phyloP scores from a whole-genome alignment of 2,888 invertebrate genomes.

The Rotaria sp. region DNA sequence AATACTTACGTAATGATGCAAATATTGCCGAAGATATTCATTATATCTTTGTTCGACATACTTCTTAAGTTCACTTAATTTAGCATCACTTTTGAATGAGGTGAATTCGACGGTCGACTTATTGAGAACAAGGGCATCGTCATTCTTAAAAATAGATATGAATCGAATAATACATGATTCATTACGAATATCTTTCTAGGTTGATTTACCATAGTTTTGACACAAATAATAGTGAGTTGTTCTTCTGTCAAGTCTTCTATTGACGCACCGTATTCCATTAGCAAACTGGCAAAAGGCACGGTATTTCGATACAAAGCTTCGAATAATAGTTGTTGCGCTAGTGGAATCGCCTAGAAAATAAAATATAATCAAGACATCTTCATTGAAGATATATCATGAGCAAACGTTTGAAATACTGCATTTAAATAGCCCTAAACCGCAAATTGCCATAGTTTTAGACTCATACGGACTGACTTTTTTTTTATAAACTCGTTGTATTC shows the following conservation, averaged over 20 bases:
- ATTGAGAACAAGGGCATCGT: background rate
- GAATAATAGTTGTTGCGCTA: background rate
- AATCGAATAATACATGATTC: background rate
- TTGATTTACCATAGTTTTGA: background rate
- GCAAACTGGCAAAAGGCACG: background rate
- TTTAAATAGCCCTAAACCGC: background rate
- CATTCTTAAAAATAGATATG: background rate
- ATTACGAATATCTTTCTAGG: background rate
- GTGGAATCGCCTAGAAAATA: background rate
- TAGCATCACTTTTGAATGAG: background rate
- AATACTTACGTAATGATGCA: background rate
- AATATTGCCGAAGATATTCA: background rate
- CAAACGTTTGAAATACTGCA: background rate
- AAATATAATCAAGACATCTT: background rate
- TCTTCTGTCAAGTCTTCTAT: background rate
- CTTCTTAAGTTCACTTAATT: background rate
- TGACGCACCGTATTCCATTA: background rate
- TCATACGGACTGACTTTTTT: background rate
- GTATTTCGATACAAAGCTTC: constrained; percentile 8
- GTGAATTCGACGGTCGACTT: background rate
- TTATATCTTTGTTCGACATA: background rate
- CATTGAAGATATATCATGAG: too few species aligned
- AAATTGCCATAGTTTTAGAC: background rate
- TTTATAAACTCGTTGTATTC: background rate
- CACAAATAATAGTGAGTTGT: background rate